Evolutionary conservation across 2,113 vertebrate genomes (phyloP).

Genomic region (Onychostruthus taczanowskii): DNA sequence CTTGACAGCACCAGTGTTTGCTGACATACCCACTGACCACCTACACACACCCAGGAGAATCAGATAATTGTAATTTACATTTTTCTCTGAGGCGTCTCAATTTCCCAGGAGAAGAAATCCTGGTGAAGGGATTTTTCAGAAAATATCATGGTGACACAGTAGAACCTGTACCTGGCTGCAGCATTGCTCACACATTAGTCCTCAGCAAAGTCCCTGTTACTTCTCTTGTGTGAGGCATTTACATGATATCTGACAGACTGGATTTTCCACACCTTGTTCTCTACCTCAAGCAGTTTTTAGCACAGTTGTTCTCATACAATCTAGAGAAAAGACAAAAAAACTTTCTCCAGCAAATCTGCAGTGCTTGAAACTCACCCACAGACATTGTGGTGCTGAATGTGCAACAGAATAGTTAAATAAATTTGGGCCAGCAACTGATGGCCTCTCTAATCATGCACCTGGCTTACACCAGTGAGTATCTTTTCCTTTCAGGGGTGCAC

Average conservation of each 20-base stretch:
- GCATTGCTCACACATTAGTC: too few relatives aligned
- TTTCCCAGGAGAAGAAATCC: too few relatives aligned
- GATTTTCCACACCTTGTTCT: not conserved
- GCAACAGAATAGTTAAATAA: not conserved
- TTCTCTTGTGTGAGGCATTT: not conserved
- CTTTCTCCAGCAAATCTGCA: not conserved
- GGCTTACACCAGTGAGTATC: not conserved
- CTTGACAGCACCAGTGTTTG: not conserved
- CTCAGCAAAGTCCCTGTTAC: not conserved
- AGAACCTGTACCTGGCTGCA: not conserved
- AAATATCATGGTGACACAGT: not conserved
- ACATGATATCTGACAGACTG: not conserved
- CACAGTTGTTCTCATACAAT: not conserved
- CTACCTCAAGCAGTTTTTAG: not conserved
- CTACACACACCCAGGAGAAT: not conserved
- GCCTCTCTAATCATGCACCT: not conserved
- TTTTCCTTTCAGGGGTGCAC: not conserved
- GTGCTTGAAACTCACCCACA: rapidly evolving
- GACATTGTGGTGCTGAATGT: not conserved
- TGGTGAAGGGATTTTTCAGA: too few relatives aligned
- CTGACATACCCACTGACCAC: not conserved
- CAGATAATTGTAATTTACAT: too few relatives aligned
- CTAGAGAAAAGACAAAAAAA: not conserved
- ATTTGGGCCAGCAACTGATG: not conserved
- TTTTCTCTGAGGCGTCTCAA: too few relatives aligned